Conservation (phyloP, 2,888 invertebrate genomes). For the Agrotis puta region DNA sequence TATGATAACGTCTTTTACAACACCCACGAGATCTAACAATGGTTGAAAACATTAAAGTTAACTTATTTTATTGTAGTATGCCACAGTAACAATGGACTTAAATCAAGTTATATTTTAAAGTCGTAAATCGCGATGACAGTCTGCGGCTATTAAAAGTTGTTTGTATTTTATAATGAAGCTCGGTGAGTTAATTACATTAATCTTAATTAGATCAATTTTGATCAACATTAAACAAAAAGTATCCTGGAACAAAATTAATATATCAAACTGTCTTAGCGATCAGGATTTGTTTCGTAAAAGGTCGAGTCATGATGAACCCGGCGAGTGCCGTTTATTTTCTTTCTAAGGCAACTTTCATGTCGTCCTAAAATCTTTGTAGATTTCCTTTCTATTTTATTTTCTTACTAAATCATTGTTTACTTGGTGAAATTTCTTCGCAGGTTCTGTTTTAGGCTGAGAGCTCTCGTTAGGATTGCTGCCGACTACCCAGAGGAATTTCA, state of each 20-base stretch:
- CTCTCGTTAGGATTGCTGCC: background rate
- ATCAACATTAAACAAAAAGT: constrained; percentile 51
- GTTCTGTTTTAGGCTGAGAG: background rate
- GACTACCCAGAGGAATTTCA: background rate
- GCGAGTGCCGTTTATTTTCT: constrained; percentile 39
- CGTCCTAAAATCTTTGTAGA: constrained; percentile 39
- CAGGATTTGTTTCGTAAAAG: constrained; percentile 53
- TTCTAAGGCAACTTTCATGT: constrained; percentile 42
- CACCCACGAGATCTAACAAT: constrained; percentile 13
- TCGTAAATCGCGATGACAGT: constrained; percentile 46
- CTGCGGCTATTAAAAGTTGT: constrained; percentile 49
- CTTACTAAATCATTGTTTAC: constrained; percentile 46
- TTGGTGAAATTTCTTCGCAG: background rate
- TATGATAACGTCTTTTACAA: constrained; percentile 9
- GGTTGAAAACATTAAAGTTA: constrained; percentile 31
- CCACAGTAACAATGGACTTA: constrained; percentile 27
- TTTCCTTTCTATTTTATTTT: constrained; percentile 40
- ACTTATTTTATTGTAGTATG: constrained; percentile 35
- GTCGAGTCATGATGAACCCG: constrained; percentile 46
- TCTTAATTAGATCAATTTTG: constrained; percentile 60
- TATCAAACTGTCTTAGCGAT: constrained; percentile 54
- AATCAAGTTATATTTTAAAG: constrained; percentile 37
- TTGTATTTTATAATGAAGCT: constrained; percentile 59
- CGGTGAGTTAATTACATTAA: constrained; percentile 57
- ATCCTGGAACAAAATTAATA: constrained; percentile 55